phyloP scores from a whole-genome alignment of 2,888 invertebrate genomes.

The Eilema griseolum region DNA sequence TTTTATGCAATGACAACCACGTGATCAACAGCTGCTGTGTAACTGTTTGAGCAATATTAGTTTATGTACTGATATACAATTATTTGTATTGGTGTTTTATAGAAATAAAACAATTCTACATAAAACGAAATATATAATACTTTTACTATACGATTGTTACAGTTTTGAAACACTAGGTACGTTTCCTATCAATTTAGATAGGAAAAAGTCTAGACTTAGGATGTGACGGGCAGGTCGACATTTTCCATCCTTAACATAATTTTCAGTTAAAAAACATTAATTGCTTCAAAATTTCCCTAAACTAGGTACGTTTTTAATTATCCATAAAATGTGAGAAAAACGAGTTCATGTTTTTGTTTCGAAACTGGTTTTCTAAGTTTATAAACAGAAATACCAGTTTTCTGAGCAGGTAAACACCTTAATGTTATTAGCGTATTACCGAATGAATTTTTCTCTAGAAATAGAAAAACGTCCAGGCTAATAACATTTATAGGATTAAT shows the following conservation, averaged over 20 bases:
- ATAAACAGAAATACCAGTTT: slow-evolving; percentile 3
- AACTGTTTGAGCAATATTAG: background rate
- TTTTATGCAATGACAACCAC: slow-evolving; percentile 1
- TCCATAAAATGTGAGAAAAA: background rate
- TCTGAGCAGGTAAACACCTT: background rate
- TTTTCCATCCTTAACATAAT: no score
- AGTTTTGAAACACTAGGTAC: background rate
- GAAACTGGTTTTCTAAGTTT: background rate
- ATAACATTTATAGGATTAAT: background rate
- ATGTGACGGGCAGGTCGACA: no score
- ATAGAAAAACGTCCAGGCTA: background rate
- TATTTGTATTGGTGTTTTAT: background rate
- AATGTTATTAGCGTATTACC: background rate
- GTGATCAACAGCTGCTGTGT: background rate
- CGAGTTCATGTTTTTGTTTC: background rate
- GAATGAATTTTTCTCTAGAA: background rate
- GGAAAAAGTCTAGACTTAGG: no score
- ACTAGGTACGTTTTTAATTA: background rate
- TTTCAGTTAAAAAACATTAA: no score
- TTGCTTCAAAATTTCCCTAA: no score
- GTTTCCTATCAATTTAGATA: no score
- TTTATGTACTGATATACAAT: background rate
- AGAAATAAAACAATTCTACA: background rate
- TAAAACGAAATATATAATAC: background rate
- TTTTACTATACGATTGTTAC: background rate